A percentile compares a stretch with the other conserved stretches of the same genome.
Conservation (phyloP, 2,888 invertebrate genomes). For the Pelosia muscerda region DNA sequence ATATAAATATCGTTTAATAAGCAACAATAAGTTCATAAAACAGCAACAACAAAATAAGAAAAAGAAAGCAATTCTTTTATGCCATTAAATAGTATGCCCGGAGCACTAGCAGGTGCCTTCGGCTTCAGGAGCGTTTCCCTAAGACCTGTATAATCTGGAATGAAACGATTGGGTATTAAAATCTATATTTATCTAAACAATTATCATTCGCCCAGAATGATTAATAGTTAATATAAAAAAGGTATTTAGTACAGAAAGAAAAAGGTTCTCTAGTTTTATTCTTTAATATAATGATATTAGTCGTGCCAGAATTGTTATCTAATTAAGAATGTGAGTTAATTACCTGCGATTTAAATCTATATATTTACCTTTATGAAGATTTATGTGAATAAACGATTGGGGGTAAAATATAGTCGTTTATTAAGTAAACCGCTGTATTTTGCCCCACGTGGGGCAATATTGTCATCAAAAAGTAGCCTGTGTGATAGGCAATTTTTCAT, state of each 20-base stretch:
- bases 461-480: not conserved
- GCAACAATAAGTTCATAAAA: too few species aligned
- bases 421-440: constrained; percentile 2
- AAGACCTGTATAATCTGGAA: constrained; percentile 22
- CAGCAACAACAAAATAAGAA: too few species aligned
- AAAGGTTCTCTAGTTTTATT: not conserved
- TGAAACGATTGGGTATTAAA: constrained; percentile 7
- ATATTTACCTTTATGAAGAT: not conserved
- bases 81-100: too few species aligned
- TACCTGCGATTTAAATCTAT: not conserved
- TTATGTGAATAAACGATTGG: not conserved
- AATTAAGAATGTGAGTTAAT: constrained; percentile 1
- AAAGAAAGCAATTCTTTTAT: too few species aligned
- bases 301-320: constrained; percentile 23
- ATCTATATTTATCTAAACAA: constrained; percentile 1
- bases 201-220: not conserved
- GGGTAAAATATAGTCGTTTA: not conserved
- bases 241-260: constrained; percentile 1
- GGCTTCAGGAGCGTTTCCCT: too few species aligned
- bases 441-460: not conserved
- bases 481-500: not conserved
- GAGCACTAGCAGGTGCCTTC: too few species aligned
- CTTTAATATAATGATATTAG: constrained; percentile 17
- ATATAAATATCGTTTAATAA: too few species aligned
- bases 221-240: not conserved